Base-by-base conservation (phyloP, 2,888 invertebrate genomes). In the Volucella bombylans region DNA sequence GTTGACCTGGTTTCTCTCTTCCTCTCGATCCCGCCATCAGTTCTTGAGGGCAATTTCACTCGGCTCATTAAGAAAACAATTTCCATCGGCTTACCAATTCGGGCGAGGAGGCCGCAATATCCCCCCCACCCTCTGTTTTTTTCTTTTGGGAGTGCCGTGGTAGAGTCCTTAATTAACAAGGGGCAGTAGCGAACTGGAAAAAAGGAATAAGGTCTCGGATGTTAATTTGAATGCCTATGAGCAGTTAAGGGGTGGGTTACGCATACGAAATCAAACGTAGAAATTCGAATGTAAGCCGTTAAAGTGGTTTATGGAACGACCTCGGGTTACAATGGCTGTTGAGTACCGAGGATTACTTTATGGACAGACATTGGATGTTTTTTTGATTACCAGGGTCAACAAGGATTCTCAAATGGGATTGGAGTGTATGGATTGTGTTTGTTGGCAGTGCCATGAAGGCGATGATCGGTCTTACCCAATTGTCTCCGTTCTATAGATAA, bases 41-140 rank as follows among this genome's bases (percentile, higher is more conserved):
- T 73, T 38, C 78, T 79, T 43, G 69, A 49, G 81, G 85, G 72
- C 80, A 81, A 81, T 85, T 85, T 72, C 81, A 77, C 72, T 85
- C 81, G 78, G 85, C 86, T 86, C 86, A 87, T 87, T 86, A 87
- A 87, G 78, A 86, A 87, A 87, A 82, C 86, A 87, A 87, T 87
- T 86, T 86, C 68, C 86, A 82, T 82, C 74, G 86, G 86, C 85
- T 86, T 86, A 86, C 74, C 72, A 59, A 71, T 86, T 79, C 79
- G 74, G 57, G 65, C 77, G 69, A 76, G 61, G 71, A 74, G 82
- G 74, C 74, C 67, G 62, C 72, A 76, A 85, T 80, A 71, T 55
- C 71, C 74, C 64, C 52, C 64, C 47, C 31, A 23, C 39, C 45
- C 57, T 57, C 59, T 61, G 68, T 47, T 12, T 15, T 4, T 14